Conservation (phyloP, 92 coral and sea anemone species). For the Heteractis magnifica region DNA sequence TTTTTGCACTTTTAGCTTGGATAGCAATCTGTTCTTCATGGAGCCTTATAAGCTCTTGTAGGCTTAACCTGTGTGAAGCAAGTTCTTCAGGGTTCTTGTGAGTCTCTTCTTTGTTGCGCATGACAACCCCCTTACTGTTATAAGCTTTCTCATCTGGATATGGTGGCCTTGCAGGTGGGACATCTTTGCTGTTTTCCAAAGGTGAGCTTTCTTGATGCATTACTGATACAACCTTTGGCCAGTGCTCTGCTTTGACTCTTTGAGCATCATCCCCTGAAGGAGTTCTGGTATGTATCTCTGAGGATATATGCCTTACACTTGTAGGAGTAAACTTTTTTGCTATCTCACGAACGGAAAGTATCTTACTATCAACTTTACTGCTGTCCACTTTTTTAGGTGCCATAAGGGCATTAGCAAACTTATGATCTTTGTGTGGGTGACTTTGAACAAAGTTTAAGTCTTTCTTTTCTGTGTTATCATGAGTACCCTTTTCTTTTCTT, state of each 20-base stretch:
- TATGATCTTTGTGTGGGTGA: background rate
- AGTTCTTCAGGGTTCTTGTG: slow-evolving; percentile 41
- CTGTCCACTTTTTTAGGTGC: slow-evolving; percentile 1
- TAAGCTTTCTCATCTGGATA: slow-evolving; percentile 36
- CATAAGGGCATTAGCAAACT: background rate
- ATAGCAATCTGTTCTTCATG: slow-evolving; percentile 91
- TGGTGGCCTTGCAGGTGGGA: slow-evolving; percentile 42
- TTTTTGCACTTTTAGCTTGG: slow-evolving; percentile 85
- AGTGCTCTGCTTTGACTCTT: slow-evolving; percentile 67
- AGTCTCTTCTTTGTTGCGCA: slow-evolving; percentile 24
- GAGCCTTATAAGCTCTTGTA: slow-evolving; percentile 85
- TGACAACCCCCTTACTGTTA: slow-evolving; percentile 9
- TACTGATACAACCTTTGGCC: slow-evolving; percentile 61
- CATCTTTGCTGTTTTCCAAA: slow-evolving; percentile 1
- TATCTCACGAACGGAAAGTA: slow-evolving; percentile 63
- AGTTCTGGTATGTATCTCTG: slow-evolving; percentile 9
- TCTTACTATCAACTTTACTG: slow-evolving; percentile 23
- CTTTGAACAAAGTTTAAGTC: background rate
- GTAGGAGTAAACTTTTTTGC: slow-evolving; percentile 68
- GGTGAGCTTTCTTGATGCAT: slow-evolving; percentile 18
- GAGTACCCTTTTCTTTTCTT: background rate
- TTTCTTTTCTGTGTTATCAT: background rate
- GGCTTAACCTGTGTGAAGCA: slow-evolving; percentile 75
- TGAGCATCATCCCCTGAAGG: slow-evolving; percentile 45
- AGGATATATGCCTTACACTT: slow-evolving; percentile 39